These are phyloP conservation scores for Todiramphus saurophagus DNA, from an alignment of 2,113 vertebrate species.

Conservation along the genomic window DNA sequence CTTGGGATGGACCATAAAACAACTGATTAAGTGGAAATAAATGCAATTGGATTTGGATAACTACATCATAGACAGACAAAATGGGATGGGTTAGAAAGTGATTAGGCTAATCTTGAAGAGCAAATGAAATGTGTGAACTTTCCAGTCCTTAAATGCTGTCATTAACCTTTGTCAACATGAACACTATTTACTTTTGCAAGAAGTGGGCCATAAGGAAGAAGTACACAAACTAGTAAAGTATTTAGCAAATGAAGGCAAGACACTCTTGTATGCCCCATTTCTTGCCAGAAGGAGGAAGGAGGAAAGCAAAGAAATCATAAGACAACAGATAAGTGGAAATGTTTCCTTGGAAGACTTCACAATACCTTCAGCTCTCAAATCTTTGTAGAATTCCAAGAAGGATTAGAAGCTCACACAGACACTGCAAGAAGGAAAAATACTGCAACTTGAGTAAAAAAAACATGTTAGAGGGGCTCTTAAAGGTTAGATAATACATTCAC, in stretches of 20 bases:
- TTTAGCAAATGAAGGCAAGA: background rate
- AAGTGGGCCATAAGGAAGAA: background rate
- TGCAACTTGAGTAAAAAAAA: too few relatives aligned
- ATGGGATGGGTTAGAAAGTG: background rate
- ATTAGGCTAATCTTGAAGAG: background rate
- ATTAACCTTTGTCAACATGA: background rate
- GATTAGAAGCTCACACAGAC: background rate
- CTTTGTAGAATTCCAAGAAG: background rate
- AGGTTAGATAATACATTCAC: background rate
- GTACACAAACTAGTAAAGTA: background rate
- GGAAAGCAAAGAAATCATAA: background rate
- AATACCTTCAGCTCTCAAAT: background rate
- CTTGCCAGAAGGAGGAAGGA: background rate
- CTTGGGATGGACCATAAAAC: background rate
- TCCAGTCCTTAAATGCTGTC: background rate
- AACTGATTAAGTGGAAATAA: constrained; percentile 36
- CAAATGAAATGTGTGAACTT: background rate
- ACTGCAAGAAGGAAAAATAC: background rate
- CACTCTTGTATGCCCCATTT: background rate
- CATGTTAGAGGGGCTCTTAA: background rate
- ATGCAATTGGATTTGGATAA: constrained; percentile 8
- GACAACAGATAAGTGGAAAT: background rate
- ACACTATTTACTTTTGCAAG: background rate
- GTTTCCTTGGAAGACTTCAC: background rate
- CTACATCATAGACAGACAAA: background rate